phyloP scores from a whole-genome alignment of 2,888 invertebrate genomes.

The Pollenia angustigena region DNA sequence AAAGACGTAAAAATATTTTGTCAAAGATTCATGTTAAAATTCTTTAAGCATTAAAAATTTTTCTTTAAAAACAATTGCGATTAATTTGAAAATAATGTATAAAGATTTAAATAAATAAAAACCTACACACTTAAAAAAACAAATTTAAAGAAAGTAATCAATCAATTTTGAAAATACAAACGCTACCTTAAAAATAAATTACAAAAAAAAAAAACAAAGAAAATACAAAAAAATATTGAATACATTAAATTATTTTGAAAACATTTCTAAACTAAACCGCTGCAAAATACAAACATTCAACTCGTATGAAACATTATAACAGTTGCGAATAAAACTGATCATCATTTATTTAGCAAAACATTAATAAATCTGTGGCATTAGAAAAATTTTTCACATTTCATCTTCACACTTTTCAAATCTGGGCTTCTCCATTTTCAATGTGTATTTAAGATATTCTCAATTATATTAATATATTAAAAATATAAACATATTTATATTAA shows the following conservation, averaged over 20 bases:
- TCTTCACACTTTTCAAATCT: too few relatives aligned
- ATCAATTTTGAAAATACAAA: constrained; percentile 55
- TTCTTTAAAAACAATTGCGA: too few relatives aligned
- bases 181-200: constrained; percentile 49
- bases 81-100: neutral
- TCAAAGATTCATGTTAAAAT: constrained; percentile 1
- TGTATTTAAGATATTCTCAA: neutral
- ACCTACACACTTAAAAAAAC: neutral
- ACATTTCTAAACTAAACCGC: neutral
- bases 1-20: neutral
- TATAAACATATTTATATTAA: too few relatives aligned
- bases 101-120: constrained; percentile 3
- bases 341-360: neutral
- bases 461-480: too few relatives aligned
- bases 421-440: neutral
- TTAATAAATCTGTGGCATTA: too few relatives aligned
- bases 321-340: constrained; percentile 25
- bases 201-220: constrained; percentile 1
- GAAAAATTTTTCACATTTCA: too few relatives aligned
- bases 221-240: constrained; percentile 13
- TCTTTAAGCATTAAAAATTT: neutral
- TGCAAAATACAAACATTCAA: neutral
- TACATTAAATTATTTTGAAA: neutral
- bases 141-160: constrained; percentile 31
- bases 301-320: neutral